A percentile compares a stretch with the other conserved stretches of the same genome.
These are phyloP conservation scores for Montipora capitata DNA, from an alignment of 92 coral and sea anemone species.

Conservation along the genomic window DNA sequence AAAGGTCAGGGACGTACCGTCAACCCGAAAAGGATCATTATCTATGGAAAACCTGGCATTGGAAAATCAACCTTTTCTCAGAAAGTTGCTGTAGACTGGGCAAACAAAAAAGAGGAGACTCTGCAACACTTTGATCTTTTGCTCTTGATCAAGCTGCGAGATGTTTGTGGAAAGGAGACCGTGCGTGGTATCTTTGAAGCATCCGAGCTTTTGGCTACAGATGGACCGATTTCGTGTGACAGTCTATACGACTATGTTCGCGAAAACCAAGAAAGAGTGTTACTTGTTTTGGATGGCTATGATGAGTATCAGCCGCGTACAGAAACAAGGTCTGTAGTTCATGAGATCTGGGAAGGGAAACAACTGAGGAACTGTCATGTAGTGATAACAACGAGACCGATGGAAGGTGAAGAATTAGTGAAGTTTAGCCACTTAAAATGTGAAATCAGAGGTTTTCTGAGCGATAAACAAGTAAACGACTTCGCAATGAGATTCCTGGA, in stretches of 20 bases:
- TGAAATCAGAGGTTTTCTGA: conserved; percentile 39
- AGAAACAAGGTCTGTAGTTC: background rate
- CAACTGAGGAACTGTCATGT: conserved; percentile 18
- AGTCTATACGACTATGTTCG: background rate
- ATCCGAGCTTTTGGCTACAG: background rate
- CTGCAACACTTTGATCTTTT: background rate
- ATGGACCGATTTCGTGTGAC: background rate
- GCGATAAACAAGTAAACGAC: background rate
- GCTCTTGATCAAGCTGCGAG: background rate
- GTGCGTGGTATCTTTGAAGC: background rate
- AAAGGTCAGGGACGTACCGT: background rate
- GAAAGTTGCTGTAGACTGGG: conserved; percentile 16
- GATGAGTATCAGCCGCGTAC: conserved; percentile 30
- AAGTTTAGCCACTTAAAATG: background rate
- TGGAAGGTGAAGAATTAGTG: conserved; percentile 15
- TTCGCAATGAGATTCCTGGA: conserved; percentile 9
- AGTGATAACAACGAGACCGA: conserved; percentile 25
- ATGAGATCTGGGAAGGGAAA: conserved; percentile 16
- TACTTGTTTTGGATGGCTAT: conserved; percentile 13
- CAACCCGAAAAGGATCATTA: background rate
- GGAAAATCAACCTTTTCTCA: background rate
- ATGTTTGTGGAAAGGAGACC: background rate
- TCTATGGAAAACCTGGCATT: conserved; percentile 21
- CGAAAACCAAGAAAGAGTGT: background rate
- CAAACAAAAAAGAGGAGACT: background rate